Base-by-base conservation (phyloP, 2,797 vertebrate species). In the Periophthalmus magnuspinnatus region DNA sequence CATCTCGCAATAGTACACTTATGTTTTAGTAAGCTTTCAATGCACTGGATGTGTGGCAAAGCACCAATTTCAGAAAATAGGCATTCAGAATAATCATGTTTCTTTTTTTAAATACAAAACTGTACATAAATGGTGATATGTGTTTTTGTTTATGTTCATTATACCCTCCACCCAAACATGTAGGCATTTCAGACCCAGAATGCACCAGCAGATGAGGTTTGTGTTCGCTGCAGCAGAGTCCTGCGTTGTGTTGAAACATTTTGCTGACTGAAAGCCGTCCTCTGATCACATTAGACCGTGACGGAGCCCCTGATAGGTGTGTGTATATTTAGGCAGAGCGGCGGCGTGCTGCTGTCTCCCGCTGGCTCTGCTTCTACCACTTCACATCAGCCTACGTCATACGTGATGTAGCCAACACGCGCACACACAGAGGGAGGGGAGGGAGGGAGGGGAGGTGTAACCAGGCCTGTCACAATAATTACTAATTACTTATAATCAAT, bases 341-440 rank as follows among this genome's bases (percentile, higher is more conserved):
- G 59, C 70, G 59, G 71, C 36, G 56, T 6, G 14, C 36, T 61
- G 32, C 65, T 19, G 62, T 67, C 66, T 55, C 67, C 59, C 47
- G 16, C 65, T 69, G 59, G 24, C 34, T 33, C 56, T 59, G n/a
- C 69, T 57, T 38, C 48, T 45, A 17, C 14, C 0, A 58, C 38
- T 73, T 77, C 5, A 55, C 65, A 69, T 65, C 67, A 62, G 66
- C 61, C 68, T 76, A 67, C 48, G 22, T 78, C 75, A 69, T 59
- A 71, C 55, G 52, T 52, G 59, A 60, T 69, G 71, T 19, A 41
- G 11, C 52, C 14, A 28, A 60, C 60, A 69, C 54, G 57, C 60
- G 67, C 58, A 50, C 1, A 17, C 17, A 56, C 28, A 45, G 60
- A 50, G 55, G 33, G 52, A 1, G 32, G n/a, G 56, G 6, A 22